Evolutionary conservation across 2,113 vertebrate genomes (phyloP).

Genomic region (Lepisosteus oculatus): DNA sequence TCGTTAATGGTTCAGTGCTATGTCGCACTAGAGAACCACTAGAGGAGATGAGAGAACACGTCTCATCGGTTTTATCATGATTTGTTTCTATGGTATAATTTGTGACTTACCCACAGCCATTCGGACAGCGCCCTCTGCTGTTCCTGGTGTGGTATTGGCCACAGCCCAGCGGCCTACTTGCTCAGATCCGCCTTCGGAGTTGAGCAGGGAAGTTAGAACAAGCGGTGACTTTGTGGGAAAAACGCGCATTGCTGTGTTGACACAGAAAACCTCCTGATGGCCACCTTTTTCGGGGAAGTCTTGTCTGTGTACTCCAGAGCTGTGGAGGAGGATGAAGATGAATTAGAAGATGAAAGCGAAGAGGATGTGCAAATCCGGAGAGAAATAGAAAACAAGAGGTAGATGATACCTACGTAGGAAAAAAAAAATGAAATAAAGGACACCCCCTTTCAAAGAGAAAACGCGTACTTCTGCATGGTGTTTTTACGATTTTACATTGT

Average conservation of each 20-base stretch:
- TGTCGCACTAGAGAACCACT: too few species aligned
- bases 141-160: background rate
- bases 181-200: background rate
- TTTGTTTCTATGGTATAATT: too few species aligned
- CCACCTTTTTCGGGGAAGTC: slow-evolving; percentile 72
- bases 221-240: background rate
- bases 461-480: too few species aligned
- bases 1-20: too few species aligned
- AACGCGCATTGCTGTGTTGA: too few species aligned
- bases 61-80: too few species aligned
- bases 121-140: slow-evolving; percentile 11
- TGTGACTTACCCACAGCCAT: too few species aligned
- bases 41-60: too few species aligned
- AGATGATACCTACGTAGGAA: background rate
- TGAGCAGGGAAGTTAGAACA: background rate
- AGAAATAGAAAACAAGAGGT: slow-evolving; percentile 58
- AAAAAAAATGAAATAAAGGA: too few species aligned
- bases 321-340: slow-evolving; percentile 65
- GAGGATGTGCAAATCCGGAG: slow-evolving; percentile 62
- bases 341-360: slow-evolving; percentile 41
- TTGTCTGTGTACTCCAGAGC: slow-evolving; percentile 65
- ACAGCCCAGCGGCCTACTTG: background rate
- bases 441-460: too few species aligned
- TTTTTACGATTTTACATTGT: too few species aligned
- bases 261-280: slow-evolving; percentile 44